phyloP scores from a whole-genome alignment of 2,888 invertebrate species.

The Hydropsyche betteni region DNA sequence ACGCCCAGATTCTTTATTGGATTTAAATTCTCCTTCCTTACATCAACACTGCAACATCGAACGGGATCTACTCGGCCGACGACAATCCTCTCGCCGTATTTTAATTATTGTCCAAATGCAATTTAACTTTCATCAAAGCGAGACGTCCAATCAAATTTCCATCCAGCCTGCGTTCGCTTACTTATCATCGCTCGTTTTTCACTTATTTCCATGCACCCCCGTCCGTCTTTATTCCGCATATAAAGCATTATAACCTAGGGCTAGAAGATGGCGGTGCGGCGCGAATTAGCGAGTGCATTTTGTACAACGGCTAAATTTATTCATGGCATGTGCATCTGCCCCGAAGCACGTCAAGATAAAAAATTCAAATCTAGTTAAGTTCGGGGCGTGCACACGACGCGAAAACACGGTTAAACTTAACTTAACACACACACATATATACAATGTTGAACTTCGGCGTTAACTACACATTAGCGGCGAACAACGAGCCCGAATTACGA shows the following conservation, averaged over 20 bases:
- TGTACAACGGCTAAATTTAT: constrained; percentile 27
- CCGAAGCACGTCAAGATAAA: constrained; percentile 32
- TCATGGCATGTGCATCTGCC: constrained; percentile 37
- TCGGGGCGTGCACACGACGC: constrained; percentile 6
- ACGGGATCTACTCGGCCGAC: not conserved
- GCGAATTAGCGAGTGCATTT: constrained; percentile 39
- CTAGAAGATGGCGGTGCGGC: not conserved
- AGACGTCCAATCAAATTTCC: constrained; percentile 34
- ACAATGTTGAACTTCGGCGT: not conserved
- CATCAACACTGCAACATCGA: not conserved
- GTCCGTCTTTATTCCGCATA: not conserved
- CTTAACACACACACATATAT: not conserved
- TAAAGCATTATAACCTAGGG: not conserved
- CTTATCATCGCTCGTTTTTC: constrained; percentile 30
- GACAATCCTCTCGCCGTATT: not conserved
- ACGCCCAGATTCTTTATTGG: too few relatives aligned
- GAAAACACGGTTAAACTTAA: constrained; percentile 20
- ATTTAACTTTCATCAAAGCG: constrained; percentile 37
- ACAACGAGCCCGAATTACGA: not conserved
- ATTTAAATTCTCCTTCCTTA: not conserved
- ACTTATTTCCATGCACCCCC: not conserved
- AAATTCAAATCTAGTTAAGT: constrained; percentile 39
- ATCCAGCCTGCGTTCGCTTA: not conserved
- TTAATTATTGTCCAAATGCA: constrained; percentile 29
- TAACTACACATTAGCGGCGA: not conserved